Evolutionary conservation across 2,797 vertebrate genomes (phyloP).

Genomic region (Dryobates pubescens): DNA sequence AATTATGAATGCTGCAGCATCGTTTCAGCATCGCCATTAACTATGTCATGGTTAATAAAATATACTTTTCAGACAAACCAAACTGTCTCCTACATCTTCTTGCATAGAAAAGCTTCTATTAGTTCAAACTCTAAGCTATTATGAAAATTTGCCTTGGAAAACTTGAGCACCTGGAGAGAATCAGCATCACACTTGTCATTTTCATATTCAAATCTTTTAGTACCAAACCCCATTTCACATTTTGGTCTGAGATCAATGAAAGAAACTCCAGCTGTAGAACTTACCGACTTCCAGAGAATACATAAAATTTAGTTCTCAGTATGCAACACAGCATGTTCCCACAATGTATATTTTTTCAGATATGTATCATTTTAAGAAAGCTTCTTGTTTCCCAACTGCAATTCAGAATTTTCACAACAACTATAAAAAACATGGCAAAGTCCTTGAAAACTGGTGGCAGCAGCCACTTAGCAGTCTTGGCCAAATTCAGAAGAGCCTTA

Average conservation of each 20-base stretch:
- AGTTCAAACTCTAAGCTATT: not conserved
- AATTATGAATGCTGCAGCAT: not conserved
- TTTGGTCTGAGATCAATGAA: not conserved
- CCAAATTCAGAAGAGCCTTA: conserved; percentile 50
- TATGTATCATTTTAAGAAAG: conserved; percentile 19
- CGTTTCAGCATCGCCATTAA: not conserved
- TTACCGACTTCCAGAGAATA: not conserved
- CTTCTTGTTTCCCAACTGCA: conserved; percentile 66
- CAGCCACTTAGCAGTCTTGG: conserved; percentile 43
- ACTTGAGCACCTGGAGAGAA: not conserved
- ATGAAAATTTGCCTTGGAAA: not conserved
- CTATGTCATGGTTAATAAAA: not conserved
- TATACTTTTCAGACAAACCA: not conserved
- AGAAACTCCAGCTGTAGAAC: not conserved
- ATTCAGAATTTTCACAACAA: conserved; percentile 57
- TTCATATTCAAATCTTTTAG: not conserved
- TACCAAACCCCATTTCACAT: not conserved
- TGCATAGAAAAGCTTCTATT: not conserved
- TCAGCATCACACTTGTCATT: not conserved
- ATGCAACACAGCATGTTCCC: conserved; percentile 3
- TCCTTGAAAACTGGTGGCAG: conserved; percentile 40
- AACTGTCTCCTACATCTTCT: not conserved
- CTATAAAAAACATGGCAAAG: conserved; percentile 54
- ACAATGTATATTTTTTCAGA: conserved; percentile 42
- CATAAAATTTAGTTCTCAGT: not conserved